phyloP scores from a whole-genome alignment of 1,140 invertebrate genomes.

The Drosophila insularis region DNA sequence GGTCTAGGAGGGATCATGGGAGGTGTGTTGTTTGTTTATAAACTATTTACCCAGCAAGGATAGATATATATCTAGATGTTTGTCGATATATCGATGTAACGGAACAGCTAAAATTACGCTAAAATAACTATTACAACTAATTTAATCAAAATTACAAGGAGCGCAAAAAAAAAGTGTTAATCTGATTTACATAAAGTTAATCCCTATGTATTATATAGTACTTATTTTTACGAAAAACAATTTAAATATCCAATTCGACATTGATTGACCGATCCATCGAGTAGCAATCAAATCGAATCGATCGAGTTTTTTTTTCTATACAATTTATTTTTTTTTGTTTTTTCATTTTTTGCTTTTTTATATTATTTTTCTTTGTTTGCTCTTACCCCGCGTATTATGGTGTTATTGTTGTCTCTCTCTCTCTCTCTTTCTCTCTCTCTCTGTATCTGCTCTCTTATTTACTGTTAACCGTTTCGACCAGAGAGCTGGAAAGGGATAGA shows the following conservation, averaged over 20 bases:
- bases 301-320: neutral
- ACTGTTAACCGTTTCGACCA: slow-evolving; percentile 70
- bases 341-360: neutral
- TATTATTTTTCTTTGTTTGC: too few relatives aligned
- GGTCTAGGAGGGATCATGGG: too few relatives aligned
- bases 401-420: neutral
- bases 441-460: slow-evolving; percentile 38
- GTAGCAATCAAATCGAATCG: too few relatives aligned
- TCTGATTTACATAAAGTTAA: slow-evolving; percentile 23
- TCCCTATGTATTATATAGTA: neutral
- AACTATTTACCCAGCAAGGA: too few relatives aligned
- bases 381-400: neutral
- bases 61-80: slow-evolving; percentile 1
- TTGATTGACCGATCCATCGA: neutral
- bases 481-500: slow-evolving; percentile 49
- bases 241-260: slow-evolving; percentile 13
- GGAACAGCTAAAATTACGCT: slow-evolving; percentile 66
- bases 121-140: slow-evolving; percentile 70
- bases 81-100: slow-evolving; percentile 31
- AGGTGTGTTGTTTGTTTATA: too few relatives aligned
- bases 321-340: neutral
- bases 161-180: slow-evolving; percentile 56
- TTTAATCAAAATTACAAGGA: slow-evolving; percentile 55
- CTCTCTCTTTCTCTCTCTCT: neutral
- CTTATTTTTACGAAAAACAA: slow-evolving; percentile 37